These are phyloP conservation scores for Latrodectus geometricus DNA, from an alignment of 1,140 invertebrate species.

Conservation along the genomic window DNA sequence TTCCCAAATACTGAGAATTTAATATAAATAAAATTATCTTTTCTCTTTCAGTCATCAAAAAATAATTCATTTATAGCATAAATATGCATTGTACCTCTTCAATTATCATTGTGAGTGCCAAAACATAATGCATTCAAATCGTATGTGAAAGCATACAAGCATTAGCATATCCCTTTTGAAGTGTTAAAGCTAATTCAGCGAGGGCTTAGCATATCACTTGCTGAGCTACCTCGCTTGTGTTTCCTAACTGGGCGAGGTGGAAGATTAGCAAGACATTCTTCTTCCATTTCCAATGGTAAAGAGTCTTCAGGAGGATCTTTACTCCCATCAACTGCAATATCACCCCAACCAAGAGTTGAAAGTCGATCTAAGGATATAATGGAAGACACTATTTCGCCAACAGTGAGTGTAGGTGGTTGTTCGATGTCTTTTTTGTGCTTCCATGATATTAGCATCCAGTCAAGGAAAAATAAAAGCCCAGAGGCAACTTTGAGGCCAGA, in stretches of 20 bases:
- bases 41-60: neutral
- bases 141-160: conserved; percentile 10
- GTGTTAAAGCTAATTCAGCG: conserved; percentile 9
- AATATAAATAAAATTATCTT: neutral
- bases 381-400: conserved; percentile 84
- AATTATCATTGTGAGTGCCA: neutral
- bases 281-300: conserved; percentile 43
- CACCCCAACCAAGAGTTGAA: conserved; percentile 62
- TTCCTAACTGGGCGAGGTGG: conserved; percentile 21
- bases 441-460: conserved; percentile 88
- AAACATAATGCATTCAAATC: no score
- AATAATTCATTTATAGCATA: neutral
- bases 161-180: conserved; percentile 55
- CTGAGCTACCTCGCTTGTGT: conserved; percentile 30
- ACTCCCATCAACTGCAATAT: conserved; percentile 20
- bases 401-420: conserved; percentile 74
- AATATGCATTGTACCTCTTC: neutral
- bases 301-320: conserved; percentile 60
- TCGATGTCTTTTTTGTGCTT: conserved; percentile 80
- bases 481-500: conserved; percentile 91
- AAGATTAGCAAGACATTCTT: neutral
- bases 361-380: conserved; percentile 82
- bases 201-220: conserved; percentile 23
- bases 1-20: neutral
- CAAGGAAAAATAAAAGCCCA: conserved; percentile 84